Base-by-base conservation (phyloP, 2,113 vertebrate genomes). In the Lutjanus erythropterus region DNA sequence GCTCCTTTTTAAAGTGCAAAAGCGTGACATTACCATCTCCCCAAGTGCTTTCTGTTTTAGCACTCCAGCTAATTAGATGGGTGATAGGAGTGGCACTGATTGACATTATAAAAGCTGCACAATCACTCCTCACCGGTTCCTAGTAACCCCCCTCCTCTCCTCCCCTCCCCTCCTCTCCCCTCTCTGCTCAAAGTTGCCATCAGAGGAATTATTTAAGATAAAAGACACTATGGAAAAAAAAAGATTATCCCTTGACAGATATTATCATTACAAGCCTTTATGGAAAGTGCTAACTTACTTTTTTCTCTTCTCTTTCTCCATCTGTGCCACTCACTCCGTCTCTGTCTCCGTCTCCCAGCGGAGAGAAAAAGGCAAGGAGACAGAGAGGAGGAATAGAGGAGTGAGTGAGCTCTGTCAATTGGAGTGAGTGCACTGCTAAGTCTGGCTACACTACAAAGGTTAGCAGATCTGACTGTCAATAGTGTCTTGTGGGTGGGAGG, bases 391-490 rank as follows among this genome's bases (percentile, higher is more conserved):
- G 88, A 76, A 88, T 80, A 86, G 90, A 84, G 86, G 91, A 92
- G 88, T 89, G 88, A 95, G 89, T 93, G 95, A 95, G 95, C 95
- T 96, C 96, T 97, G 96, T 97, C 96, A 97, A 95, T 89, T 95
- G 96, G 95, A 95, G 95, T 96, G 96, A 97, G 96, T 92, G 95
- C 94, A 95, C 96, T 96, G 97, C 96, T 97, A 96, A 97, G 96
- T 97, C 95, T 97, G 97, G 96, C 96, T 96, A 95, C 96, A 97
- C 97, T 98, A 98, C 97, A 98, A 99, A 98, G 98, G 97, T 98
- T 98, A 97, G 96, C 96, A 96, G 95, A 98, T 97, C 97, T 96
- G 96, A 97, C 97, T 99, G 97, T 99, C 97, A 97, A 98, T 98
- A 98, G 95, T 95, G 95, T 94, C 96, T 97, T 91, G 94, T 93